Evolutionary conservation across 2,888 invertebrate species (phyloP), one percentile per base, ranked within the genome.

Genomic region (Rhingia rostrata): DNA sequence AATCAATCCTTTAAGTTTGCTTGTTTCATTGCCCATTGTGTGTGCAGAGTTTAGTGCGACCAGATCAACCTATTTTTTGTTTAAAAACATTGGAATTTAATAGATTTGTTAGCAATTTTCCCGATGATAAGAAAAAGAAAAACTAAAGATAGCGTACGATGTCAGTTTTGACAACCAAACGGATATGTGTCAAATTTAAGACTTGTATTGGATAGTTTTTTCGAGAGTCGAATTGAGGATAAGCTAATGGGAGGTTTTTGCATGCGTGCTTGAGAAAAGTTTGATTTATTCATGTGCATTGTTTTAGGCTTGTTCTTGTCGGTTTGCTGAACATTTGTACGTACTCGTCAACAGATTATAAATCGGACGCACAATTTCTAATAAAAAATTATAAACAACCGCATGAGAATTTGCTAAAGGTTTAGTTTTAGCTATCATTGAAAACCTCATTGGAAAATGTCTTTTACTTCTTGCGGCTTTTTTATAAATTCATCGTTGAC

Each of bases 21-120:
- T 95, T 88, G 93, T 93, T 89, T 96, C 96, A 91, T 95, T 96
- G 83, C 96, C 97, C 97, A 97, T 97, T 84, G 47, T 69, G 60
- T 63, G 49, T 63, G 47, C 43, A 32, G 32, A 45, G 7, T 47
- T 51, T n/a, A 12, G 33, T 39, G 9, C 43, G 22, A 12, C 12
- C 35, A 60, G 32, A 47, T 47, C 30, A 60, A 9, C 41, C 10
- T 14, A 10, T 30, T 37, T 10, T 39, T 60, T 47, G 6, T 14
- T 45, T 67, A 47, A 69, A 35, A 73, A 53, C 83, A 83, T 83
- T 56, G 64, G 43, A 51, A 33, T 12, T 43, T 39, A 4, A 30
- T 70, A 14, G 1, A 33, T 43, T 37, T 60, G 60, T 35, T 22
- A 3, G 10, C 6, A 49, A 43, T 4, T 56, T 74, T 47, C 41